Conservation (phyloP, 2,888 invertebrate genomes). For the Pantelozetes paolii region DNA sequence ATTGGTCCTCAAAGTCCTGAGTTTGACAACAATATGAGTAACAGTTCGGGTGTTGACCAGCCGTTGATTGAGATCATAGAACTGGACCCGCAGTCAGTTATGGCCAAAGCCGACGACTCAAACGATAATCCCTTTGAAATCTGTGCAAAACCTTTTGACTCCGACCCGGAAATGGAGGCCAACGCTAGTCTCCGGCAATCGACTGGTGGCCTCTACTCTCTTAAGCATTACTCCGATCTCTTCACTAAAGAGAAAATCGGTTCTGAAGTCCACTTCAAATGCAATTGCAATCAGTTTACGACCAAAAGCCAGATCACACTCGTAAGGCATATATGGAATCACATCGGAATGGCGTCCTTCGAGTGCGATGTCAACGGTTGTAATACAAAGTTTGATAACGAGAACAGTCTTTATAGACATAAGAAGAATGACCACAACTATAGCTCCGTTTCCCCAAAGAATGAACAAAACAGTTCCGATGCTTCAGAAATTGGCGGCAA, state of each 20-base stretch:
- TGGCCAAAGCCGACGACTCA: not conserved
- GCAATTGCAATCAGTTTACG: slow-evolving; percentile 35
- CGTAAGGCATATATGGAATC: slow-evolving; percentile 38
- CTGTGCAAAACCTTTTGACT: slow-evolving; percentile 2
- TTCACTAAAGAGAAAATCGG: slow-evolving; percentile 22
- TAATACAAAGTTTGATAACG: slow-evolving; percentile 35
- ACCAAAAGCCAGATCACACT: slow-evolving; percentile 39
- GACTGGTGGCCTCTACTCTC: slow-evolving; percentile 36
- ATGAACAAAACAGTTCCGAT: not conserved
- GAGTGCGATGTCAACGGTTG: slow-evolving; percentile 35
- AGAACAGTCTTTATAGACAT: slow-evolving; percentile 37
- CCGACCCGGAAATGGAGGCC: not conserved
- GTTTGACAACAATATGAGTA: not conserved
- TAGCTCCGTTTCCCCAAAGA: not conserved
- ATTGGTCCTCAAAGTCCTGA: not conserved
- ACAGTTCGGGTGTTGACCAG: not conserved
- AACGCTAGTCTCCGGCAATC: not conserved
- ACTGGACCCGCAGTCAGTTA: slow-evolving; percentile 15
- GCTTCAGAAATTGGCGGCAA: not conserved
- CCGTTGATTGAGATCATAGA: slow-evolving; percentile 31
- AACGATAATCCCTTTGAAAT: not conserved
- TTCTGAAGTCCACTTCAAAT: slow-evolving; percentile 21
- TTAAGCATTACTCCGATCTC: slow-evolving; percentile 36
- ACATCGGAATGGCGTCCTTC: slow-evolving; percentile 26
- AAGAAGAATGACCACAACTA: slow-evolving; percentile 33